Base-by-base conservation (phyloP, 2,113 vertebrate species). In the Entosphenus tridentatus region DNA sequence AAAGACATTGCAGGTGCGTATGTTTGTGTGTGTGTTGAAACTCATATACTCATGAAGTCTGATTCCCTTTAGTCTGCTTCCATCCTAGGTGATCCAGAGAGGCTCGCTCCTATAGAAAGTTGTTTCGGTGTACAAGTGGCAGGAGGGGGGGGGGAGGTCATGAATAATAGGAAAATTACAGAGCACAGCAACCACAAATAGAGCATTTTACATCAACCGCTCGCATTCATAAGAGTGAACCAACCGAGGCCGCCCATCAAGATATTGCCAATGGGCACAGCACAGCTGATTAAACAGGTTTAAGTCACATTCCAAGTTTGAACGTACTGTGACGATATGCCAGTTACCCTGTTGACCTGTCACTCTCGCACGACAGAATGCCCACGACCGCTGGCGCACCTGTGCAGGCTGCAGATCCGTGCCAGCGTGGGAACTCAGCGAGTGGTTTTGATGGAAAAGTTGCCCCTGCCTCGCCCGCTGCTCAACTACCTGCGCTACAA, bases 1-100 rank as follows among this genome's bases (percentile, higher is more conserved):
- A 88, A 81, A 77, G 81, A 78, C 75, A 96, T 88, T 81, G 83
- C 85, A 80, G 78, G 93, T 96, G 81, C 77, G 81, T 6, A 62
- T 62, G 2, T 62, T 1, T 62, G 16, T 62, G 16, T 62, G 16
- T 62, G 16, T 62, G 16, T 62, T 14, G 13, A 62, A 14, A 62
- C 16, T 7, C 16, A 62, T 62, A 62, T 62, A 8, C 16, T 62
- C 3, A 62, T 62, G 3, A 14, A 62, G 13, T 14, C 2, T 14
- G 13, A 6, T 62, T 6, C 16, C 13, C 16, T 14, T 62, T 14
- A 14, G 16, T 62, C 13, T 62, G 16, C 16, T 14, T 62, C 13
- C 16, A 62, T 6, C 39, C 39, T 39, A 39, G 39, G 39, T 39
- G 39, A 39, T 39, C 39, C 39, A 39, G 39, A 39, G 39, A 39